These are phyloP conservation scores for Pagrus major DNA, from an alignment of 2,113 vertebrate genomes.

Conservation along the genomic window DNA sequence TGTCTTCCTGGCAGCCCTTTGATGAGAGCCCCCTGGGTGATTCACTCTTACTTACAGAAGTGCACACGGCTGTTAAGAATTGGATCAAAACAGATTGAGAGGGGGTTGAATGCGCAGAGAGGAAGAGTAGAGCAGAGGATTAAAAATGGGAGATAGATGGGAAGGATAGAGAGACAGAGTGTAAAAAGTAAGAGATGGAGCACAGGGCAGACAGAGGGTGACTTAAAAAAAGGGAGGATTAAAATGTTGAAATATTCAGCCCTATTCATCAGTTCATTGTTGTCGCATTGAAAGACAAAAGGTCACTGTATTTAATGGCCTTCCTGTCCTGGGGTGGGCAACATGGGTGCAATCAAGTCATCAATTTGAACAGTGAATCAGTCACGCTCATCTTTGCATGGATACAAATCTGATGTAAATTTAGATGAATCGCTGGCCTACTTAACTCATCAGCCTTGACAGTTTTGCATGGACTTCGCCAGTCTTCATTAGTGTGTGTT, in stretches of 20 bases:
- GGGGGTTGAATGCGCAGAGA: conserved; percentile 63
- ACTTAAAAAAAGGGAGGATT: conserved; percentile 37
- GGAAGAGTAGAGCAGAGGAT: conserved; percentile 57
- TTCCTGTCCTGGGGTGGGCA: conserved; percentile 43
- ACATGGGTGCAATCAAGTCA: conserved; percentile 57
- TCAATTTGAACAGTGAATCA: conserved; percentile 62
- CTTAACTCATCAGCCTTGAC: conserved; percentile 61
- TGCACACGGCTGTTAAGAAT: conserved; percentile 80
- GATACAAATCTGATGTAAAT: conserved; percentile 64
- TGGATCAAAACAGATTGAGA: conserved; percentile 83
- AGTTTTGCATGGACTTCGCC: conserved; percentile 38
- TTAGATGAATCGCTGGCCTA: conserved; percentile 58
- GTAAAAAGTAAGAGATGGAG: conserved; percentile 46
- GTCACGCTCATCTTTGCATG: conserved; percentile 52
- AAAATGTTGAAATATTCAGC: conserved; percentile 55
- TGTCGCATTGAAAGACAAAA: conserved; percentile 64
- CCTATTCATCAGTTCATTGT: conserved; percentile 51
- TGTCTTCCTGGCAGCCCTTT: conserved; percentile 84
- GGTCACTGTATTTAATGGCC: conserved; percentile 62
- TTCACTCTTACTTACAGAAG: conserved; percentile 82
- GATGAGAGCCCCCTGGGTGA: conserved; percentile 83
- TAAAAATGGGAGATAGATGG: conserved; percentile 68
- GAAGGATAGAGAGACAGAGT: conserved; percentile 41
- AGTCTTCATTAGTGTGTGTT: conserved; percentile 28
- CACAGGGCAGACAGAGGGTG: conserved; percentile 19